phyloP scores from a whole-genome alignment of 1,140 invertebrate species.

The Agrilus planipennis region DNA sequence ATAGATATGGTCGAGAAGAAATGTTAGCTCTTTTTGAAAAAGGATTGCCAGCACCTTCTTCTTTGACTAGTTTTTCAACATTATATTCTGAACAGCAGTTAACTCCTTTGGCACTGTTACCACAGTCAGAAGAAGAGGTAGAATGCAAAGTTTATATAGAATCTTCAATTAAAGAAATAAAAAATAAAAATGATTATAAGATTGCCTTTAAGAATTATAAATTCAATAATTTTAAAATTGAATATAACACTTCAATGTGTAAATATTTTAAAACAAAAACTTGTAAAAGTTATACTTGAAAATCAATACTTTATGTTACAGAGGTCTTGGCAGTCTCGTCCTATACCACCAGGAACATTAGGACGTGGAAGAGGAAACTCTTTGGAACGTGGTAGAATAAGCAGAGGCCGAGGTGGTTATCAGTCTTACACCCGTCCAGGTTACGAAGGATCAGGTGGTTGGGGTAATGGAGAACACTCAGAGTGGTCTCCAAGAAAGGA shows the following conservation, averaged over 20 bases:
- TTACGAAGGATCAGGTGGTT: slow-evolving; percentile 35
- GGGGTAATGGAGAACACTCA: slow-evolving; percentile 40
- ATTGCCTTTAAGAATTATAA: too few species aligned
- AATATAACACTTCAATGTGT: too few species aligned
- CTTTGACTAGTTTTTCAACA: slow-evolving; percentile 48
- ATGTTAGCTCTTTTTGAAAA: slow-evolving; percentile 74
- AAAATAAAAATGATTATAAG: background rate
- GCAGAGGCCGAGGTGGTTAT: slow-evolving; percentile 43
- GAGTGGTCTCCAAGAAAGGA: slow-evolving; percentile 56
- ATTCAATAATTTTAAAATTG: background rate
- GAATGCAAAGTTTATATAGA: too few species aligned
- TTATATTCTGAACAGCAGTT: slow-evolving; percentile 65
- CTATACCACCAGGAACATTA: slow-evolving; percentile 41
- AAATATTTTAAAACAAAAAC: too few species aligned
- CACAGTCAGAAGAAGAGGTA: slow-evolving; percentile 66
- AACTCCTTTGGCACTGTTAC: slow-evolving; percentile 61
- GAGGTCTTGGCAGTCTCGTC: slow-evolving; percentile 21
- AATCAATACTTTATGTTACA: slow-evolving; percentile 7
- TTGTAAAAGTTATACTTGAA: too few species aligned
- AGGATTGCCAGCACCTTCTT: slow-evolving; percentile 51
- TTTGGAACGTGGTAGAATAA: slow-evolving; percentile 28
- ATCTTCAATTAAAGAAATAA: background rate
- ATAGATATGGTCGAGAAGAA: slow-evolving; percentile 71
- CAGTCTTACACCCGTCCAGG: slow-evolving; percentile 44
- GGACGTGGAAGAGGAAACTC: slow-evolving; percentile 40